Evolutionary conservation across 2,888 invertebrate species (phyloP).

Genomic region (Phytoseiulus persimilis): DNA sequence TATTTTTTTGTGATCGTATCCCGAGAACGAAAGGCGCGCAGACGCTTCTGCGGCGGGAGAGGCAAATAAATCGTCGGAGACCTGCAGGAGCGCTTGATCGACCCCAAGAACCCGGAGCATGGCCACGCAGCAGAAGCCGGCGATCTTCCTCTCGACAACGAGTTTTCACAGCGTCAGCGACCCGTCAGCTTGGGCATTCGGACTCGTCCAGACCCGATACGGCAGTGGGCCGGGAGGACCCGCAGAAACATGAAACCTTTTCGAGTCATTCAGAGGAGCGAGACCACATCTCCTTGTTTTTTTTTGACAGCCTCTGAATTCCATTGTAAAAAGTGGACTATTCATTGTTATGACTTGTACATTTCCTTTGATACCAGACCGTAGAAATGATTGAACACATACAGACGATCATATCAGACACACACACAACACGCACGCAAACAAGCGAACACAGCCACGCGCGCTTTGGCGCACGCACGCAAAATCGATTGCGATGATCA

Average conservation of each 20-base stretch:
- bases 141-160: not conserved
- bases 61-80: not conserved
- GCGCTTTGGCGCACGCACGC: not conserved
- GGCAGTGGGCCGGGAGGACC: not conserved
- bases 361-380: conserved; percentile 30
- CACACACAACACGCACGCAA: not conserved
- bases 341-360: conserved; percentile 19
- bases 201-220: not conserved
- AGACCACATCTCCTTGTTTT: not conserved
- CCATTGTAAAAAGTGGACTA: conserved; percentile 36
- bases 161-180: not conserved
- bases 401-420: not conserved
- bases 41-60: not conserved
- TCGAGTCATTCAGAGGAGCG: not conserved
- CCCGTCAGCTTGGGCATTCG: not conserved
- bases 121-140: not conserved
- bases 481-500: not conserved
- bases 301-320: not conserved
- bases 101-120: not conserved
- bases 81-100: not conserved
- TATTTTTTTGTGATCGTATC: not conserved
- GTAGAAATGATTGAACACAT: not conserved
- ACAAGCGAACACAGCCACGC: not conserved
- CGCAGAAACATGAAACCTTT: not conserved
- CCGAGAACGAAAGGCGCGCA: not conserved